phyloP scores from a whole-genome alignment of 2,113 vertebrate genomes.

The Mastomys natalensis region DNA sequence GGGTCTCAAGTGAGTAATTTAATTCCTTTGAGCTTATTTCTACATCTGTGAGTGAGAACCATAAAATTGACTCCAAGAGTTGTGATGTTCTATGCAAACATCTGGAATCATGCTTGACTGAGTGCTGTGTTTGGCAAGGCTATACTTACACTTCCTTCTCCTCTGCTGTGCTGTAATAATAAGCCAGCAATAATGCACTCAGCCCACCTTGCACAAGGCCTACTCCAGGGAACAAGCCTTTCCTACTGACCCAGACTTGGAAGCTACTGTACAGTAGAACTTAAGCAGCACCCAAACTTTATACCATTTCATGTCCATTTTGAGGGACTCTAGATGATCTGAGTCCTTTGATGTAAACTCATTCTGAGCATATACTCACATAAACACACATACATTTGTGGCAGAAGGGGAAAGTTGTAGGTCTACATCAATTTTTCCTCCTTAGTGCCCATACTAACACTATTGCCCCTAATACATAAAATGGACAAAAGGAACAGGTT shows the following conservation, averaged over 20 bases:
- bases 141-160: neutral
- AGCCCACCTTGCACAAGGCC: neutral
- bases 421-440: neutral
- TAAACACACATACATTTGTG: neutral
- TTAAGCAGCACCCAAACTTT: neutral
- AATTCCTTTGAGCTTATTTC: slow-evolving; percentile 36
- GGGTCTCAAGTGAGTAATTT: neutral
- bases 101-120: neutral
- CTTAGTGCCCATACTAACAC: neutral
- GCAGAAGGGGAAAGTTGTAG: neutral
- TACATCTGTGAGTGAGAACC: neutral
- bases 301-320: neutral
- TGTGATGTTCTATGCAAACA: neutral
- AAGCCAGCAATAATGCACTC: neutral
- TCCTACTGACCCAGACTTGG: neutral
- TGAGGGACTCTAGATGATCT: neutral
- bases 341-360: neutral
- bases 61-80: neutral
- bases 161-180: neutral
- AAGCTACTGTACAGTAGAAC: neutral
- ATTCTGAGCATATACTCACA: neutral
- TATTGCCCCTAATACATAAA: neutral
- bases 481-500: neutral
- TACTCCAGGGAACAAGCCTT: neutral
- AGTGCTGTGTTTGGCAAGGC: neutral